Evolutionary conservation across 1,140 invertebrate genomes (phyloP).

Genomic region (Steinernema feltiae): DNA sequence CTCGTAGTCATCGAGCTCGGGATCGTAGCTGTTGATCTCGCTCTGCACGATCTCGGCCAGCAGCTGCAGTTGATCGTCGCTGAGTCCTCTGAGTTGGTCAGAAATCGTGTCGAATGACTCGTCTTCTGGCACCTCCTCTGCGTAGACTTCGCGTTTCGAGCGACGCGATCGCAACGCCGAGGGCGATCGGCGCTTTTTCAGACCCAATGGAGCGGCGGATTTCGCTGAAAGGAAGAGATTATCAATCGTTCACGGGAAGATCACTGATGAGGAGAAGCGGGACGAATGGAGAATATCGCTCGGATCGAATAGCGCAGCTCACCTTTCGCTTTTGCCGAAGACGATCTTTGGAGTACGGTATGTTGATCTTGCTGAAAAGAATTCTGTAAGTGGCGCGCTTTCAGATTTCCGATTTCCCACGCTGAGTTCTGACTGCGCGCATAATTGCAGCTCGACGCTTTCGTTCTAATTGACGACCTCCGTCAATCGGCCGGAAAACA

Average conservation of each 20-base stretch:
- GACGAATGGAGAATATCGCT: not conserved
- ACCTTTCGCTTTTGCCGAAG: not conserved
- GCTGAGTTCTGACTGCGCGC: too few relatives aligned
- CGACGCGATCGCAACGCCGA: not conserved
- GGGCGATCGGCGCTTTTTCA: not conserved
- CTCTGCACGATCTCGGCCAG: not conserved
- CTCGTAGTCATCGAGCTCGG: not conserved
- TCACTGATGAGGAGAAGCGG: too few relatives aligned
- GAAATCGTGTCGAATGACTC: not conserved
- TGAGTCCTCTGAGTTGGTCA: not conserved
- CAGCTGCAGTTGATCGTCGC: slow-evolving; percentile 4
- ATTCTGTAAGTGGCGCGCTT: too few relatives aligned
- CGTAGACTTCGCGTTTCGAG: slow-evolving; percentile 2
- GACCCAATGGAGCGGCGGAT: not conserved
- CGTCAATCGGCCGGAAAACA: not conserved
- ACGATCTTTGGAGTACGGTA: not conserved
- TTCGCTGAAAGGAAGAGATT: not conserved
- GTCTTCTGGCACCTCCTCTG: not conserved
- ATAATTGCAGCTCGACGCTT: too few relatives aligned
- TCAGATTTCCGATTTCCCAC: too few relatives aligned
- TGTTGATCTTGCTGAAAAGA: not conserved
- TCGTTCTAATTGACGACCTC: too few relatives aligned
- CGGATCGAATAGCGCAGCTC: not conserved
- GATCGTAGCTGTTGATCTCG: not conserved
- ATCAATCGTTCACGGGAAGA: too few relatives aligned